These are phyloP conservation scores for Dolichomitus sp. DNA, from an alignment of 2,888 invertebrate genomes.

Conservation along the genomic window DNA sequence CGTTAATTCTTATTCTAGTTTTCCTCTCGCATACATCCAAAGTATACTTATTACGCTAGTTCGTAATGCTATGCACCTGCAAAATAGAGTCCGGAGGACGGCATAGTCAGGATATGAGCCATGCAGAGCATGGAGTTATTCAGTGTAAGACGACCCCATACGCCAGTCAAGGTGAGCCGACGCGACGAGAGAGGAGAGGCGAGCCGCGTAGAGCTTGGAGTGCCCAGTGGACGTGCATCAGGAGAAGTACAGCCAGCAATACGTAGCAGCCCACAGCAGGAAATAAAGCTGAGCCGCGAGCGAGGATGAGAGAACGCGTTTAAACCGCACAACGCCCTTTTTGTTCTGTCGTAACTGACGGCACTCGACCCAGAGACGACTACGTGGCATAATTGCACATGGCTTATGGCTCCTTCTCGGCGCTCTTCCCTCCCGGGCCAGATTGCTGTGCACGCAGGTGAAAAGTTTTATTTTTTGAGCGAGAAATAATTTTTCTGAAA, in stretches of 20 bases:
- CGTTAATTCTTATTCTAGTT: constrained; percentile 20
- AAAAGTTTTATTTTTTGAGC: constrained; percentile 21
- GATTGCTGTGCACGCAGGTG: not conserved
- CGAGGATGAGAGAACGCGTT: constrained; percentile 58
- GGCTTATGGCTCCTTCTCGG: constrained; percentile 27
- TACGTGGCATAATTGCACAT: constrained; percentile 56
- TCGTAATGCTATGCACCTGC: constrained; percentile 34
- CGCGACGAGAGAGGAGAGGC: constrained; percentile 30
- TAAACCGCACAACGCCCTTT: constrained; percentile 63
- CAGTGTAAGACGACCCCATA: constrained; percentile 45
- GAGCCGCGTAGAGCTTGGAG: not conserved
- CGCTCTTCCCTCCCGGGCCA: constrained; percentile 2
- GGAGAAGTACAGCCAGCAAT: not conserved
- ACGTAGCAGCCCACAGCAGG: constrained; percentile 35
- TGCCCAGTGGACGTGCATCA: constrained; percentile 18
- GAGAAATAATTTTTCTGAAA: not conserved
- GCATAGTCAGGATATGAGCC: constrained; percentile 43
- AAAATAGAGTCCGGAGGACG: constrained; percentile 20
- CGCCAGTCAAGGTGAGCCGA: constrained; percentile 43
- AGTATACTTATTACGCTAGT: not conserved
- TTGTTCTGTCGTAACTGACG: constrained; percentile 51
- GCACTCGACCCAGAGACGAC: constrained; percentile 24
- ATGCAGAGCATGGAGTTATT: constrained; percentile 25
- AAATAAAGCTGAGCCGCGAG: constrained; percentile 57
- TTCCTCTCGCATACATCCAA: constrained; percentile 6